These are phyloP conservation scores for Anguilla rostrata DNA, from an alignment of 2,113 vertebrate genomes.

Conservation along the genomic window DNA sequence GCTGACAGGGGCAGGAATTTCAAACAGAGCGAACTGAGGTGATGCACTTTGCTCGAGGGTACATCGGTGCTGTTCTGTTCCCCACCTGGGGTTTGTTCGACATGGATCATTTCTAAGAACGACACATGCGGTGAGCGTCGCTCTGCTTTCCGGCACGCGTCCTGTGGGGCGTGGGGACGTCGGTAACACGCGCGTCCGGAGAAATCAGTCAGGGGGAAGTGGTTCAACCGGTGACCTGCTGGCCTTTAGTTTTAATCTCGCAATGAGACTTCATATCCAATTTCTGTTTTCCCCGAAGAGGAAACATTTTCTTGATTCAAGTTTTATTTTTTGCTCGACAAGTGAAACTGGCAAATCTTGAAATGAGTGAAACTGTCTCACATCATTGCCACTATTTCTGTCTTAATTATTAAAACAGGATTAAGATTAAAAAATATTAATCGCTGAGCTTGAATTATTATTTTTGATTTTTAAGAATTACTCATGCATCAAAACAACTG, in stretches of 20 bases:
- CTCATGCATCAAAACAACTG: neutral
- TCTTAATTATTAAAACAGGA: too few species aligned
- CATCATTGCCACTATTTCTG: too few species aligned
- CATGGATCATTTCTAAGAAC: neutral
- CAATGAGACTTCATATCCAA: too few species aligned
- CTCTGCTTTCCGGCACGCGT: neutral
- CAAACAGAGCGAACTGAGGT: neutral
- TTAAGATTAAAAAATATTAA: too few species aligned
- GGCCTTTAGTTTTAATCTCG: neutral
- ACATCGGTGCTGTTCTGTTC: neutral
- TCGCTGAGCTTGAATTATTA: too few species aligned
- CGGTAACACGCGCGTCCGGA: neutral
- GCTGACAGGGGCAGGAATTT: neutral
- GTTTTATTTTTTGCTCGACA: too few species aligned
- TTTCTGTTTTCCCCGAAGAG: too few species aligned
- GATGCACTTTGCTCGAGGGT: neutral
- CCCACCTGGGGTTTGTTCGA: neutral
- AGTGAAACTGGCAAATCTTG: too few species aligned
- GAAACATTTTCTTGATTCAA: too few species aligned
- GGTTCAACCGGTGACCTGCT: neutral
- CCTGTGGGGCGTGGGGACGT: neutral
- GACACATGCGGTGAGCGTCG: neutral
- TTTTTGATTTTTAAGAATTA: constrained; percentile 2
- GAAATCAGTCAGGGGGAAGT: neutral
- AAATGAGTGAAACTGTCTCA: too few species aligned